Evolutionary conservation across 2,113 vertebrate genomes (phyloP), one percentile per base, ranked within the genome.

Genomic region (Eudyptes chrysolophus): DNA sequence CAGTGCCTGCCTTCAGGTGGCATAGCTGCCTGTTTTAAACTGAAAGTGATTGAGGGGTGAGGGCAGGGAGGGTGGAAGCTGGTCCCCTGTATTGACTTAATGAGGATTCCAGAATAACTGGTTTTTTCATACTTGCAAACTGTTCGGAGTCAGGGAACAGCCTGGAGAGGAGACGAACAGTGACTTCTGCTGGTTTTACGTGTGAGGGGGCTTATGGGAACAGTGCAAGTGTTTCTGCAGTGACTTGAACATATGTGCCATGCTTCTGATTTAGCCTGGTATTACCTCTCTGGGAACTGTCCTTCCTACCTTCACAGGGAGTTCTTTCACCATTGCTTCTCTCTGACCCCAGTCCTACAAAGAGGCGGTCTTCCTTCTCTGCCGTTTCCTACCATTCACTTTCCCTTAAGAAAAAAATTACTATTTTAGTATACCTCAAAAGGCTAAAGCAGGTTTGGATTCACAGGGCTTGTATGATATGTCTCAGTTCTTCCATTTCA

Each of bases 251-350:
- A 0, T 10, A 4, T 22, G 21, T 54, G 25, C 87, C 30, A 3
- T 49, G 42, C 61, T 79, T 85, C 51, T 25, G 15, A 26, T 65
- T 34, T 51, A 46, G 6, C 17, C 16, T 60, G 27, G 3, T 54
- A 17, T 36, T 68, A 26, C 42, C 6, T 40, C 29, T 51, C 40
- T 68, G 48, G 29, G 40, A 81, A 25, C 49, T 48, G 11, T 57
- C 64, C 34, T 57, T 83, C 16, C 17, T 74, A 24, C 40, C 25
- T 61, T 65, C 25, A 3, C n/a, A 7, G 0, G 0, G 32, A 70
- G 15, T 54, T 84, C 30, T 92, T 62, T 52, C 58, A 54, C 14
- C 6, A 3, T 36, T 74, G 26, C 34, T 51, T 52, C 55, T 65
- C 57, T 65, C 40, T 94, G 42, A 66, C 26, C 7, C n/a, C 46